Conservation (phyloP, 2,888 invertebrate genomes). For the Drosophila falleni region DNA sequence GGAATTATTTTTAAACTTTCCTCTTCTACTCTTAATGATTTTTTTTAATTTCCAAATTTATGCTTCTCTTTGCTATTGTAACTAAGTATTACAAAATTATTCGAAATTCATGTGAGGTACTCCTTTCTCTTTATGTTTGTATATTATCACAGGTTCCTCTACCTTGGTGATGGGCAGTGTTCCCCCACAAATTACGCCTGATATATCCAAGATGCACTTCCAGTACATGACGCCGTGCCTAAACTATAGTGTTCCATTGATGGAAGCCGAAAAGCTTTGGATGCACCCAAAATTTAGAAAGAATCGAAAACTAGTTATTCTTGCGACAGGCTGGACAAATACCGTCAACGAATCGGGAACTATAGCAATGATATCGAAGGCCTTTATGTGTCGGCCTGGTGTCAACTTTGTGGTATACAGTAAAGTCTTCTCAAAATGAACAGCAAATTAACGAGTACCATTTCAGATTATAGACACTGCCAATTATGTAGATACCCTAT, state of each 20-base stretch:
- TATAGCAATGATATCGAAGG: constrained; percentile 73
- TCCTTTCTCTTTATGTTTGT: neutral
- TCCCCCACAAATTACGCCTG: constrained; percentile 73
- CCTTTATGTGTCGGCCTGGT: constrained; percentile 81
- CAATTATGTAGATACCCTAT: constrained; percentile 81
- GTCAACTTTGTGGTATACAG: constrained; percentile 82
- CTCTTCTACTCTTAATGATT: neutral
- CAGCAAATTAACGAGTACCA: neutral
- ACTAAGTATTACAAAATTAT: neutral
- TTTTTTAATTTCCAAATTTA: neutral
- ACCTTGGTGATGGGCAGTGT: constrained; percentile 66
- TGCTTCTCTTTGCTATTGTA: neutral
- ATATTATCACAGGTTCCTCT: constrained; percentile 69
- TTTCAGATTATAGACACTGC: constrained; percentile 80
- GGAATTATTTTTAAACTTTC: neutral
- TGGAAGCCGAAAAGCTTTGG: constrained; percentile 78
- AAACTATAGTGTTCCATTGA: constrained; percentile 78
- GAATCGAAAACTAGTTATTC: constrained; percentile 75
- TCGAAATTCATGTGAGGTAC: neutral
- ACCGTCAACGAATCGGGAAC: constrained; percentile 74
- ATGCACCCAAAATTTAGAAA: constrained; percentile 73
- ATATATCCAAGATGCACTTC: constrained; percentile 80
- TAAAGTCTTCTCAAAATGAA: neutral
- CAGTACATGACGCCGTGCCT: constrained; percentile 77
- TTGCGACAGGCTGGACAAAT: constrained; percentile 84